phyloP scores from a whole-genome alignment of 2,113 vertebrate species.

The Ranitomeya imitator region DNA sequence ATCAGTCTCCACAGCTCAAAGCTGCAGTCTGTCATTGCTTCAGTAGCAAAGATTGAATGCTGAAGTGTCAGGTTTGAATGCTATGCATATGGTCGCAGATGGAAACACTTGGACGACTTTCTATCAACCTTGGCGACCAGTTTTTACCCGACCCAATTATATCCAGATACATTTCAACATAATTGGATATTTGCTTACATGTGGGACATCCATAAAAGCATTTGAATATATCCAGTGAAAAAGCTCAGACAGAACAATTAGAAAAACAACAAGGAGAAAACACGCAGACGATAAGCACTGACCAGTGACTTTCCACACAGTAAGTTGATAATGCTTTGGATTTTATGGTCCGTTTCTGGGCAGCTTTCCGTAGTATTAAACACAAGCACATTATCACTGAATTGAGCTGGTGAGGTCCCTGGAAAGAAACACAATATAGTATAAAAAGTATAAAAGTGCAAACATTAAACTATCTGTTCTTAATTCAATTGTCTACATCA shows the following conservation, averaged over 20 bases:
- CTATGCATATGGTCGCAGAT: too few relatives aligned
- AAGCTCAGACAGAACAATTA: neutral
- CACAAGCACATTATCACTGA: conserved; percentile 75
- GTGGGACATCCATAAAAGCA: neutral
- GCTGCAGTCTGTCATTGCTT: too few relatives aligned
- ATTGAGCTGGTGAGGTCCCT: conserved; percentile 77
- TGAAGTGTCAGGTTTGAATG: too few relatives aligned
- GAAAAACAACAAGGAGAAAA: neutral
- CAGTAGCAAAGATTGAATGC: too few relatives aligned
- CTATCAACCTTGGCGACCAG: neutral
- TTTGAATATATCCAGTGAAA: neutral
- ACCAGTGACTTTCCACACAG: conserved; percentile 94
- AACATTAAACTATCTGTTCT: neutral
- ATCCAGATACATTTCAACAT: neutral
- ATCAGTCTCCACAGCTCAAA: too few relatives aligned
- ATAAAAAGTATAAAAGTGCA: too few relatives aligned
- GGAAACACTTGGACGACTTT: too few relatives aligned
- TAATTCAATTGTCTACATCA: too few relatives aligned
- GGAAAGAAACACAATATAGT: conserved; percentile 34
- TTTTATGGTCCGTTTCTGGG: conserved; percentile 57
- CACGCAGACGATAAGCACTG: conserved; percentile 60
- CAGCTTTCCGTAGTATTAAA: conserved; percentile 74
- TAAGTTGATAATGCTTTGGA: conserved; percentile 89
- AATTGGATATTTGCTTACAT: neutral
- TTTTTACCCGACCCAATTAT: neutral